A percentile compares a stretch with the other conserved stretches of the same genome.
Conservation (phyloP, 2,888 invertebrate species). For the Toxonevra muliebris region DNA sequence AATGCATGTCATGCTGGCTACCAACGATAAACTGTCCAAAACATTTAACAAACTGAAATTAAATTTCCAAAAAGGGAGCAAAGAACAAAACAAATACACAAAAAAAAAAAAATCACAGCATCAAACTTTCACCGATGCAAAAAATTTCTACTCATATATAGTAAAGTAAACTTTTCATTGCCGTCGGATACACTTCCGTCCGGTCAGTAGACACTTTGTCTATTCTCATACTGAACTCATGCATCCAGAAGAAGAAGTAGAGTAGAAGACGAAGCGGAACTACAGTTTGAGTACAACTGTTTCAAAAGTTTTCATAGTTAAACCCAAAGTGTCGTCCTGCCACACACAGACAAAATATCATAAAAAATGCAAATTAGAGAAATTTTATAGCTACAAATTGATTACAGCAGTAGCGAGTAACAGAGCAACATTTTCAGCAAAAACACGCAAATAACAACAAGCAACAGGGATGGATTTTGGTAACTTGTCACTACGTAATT, state of each 20-base stretch:
- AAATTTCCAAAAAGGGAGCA: not conserved
- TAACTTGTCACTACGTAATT: slow-evolving; percentile 14
- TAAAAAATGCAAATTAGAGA: slow-evolving; percentile 58
- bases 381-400: slow-evolving; percentile 53
- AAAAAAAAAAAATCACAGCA: not conserved
- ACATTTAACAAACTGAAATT: slow-evolving; percentile 4
- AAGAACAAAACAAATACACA: not conserved
- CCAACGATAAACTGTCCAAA: slow-evolving; percentile 16
- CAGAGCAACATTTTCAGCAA: slow-evolving; percentile 6
- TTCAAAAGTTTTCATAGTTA: slow-evolving; percentile 45
- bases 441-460: slow-evolving; percentile 24
- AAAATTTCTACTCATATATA: not conserved
- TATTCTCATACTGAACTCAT: not conserved
- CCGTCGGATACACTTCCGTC: slow-evolving; percentile 11
- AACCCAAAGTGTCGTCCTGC: slow-evolving; percentile 48
- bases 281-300: not conserved
- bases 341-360: slow-evolving; percentile 50
- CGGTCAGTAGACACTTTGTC: not conserved
- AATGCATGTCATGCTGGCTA: not conserved
- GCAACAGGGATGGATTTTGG: slow-evolving; percentile 19
- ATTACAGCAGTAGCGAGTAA: slow-evolving; percentile 46
- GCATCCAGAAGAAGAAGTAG: not conserved
- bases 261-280: too few species aligned
- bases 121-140: not conserved
- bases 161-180: slow-evolving; percentile 18